Base-by-base conservation (phyloP, 2,888 invertebrate species). In the Penaeus monodon region DNA sequence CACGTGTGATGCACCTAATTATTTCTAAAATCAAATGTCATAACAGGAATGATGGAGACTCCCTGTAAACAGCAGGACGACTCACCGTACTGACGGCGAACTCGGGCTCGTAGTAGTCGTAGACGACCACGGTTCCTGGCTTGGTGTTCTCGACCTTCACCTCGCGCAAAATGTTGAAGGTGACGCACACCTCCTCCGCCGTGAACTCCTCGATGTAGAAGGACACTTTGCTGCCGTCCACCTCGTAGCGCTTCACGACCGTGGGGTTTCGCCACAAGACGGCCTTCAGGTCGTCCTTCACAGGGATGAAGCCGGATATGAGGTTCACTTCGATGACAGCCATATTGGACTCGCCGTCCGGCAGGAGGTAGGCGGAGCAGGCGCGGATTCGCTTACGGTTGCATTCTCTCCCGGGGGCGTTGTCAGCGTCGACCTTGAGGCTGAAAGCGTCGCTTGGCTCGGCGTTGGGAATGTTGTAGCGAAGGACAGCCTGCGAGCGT, bases 321-420 rank as follows among this genome's bases (percentile, higher is more conserved):
- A 92, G 92, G 86, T 92, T 91, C 7, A 92, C 91, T 65, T 92
- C 92, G 38, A 93, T 91, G 10, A 94, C 91, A 70, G 93, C 93
- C 94, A 94, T 94, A 91, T 94, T 94, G 44, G 94, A 94, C 66
- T 93, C 92, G 87, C 92, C 93, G 89, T 94, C 94, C 7, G 93
- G 91, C 14, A 87, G 76, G 27, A 82, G 84, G 84, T 90, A 90
- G n/a, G 88, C 83, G n/a, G 90, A 85, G 84, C 90, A 91, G 38
- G 83, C 89, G 64, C 90, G 89, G 49, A 91, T 77, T 29, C 84
- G 84, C 80, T 91, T 91, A 77, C 91, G 89, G 70, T 76, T 66
- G 68, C 84, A 84, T 10, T 29, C 57, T 17, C 74, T 66, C 49
- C 81, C 81, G 1, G 76, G 84, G 2, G 44, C 80, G 2, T 79